Evolutionary conservation across 2,888 invertebrate genomes (phyloP).

Genomic region (Luperina nickerlii): DNA sequence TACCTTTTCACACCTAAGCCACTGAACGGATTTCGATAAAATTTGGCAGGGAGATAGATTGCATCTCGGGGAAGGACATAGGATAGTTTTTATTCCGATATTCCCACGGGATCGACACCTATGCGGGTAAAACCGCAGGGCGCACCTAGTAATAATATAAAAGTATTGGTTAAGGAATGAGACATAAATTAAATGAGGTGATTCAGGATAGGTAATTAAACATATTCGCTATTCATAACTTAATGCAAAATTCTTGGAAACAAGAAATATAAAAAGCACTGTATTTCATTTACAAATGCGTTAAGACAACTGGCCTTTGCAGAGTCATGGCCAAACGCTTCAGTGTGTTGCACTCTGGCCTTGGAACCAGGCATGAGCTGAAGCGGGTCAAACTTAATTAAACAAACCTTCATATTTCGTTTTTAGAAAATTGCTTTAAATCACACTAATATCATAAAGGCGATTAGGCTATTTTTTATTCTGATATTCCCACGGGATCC

Average conservation of each 20-base stretch:
- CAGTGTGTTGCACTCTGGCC: constrained; percentile 72
- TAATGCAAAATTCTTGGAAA: constrained; percentile 13
- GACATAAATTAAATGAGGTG: not conserved
- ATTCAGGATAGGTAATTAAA: not conserved
- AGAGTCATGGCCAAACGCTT: constrained; percentile 73
- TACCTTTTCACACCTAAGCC: too few relatives aligned
- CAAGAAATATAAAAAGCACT: constrained; percentile 26
- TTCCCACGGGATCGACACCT: too few relatives aligned
- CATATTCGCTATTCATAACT: not conserved
- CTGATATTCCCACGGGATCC: too few relatives aligned
- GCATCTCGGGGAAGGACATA: too few relatives aligned
- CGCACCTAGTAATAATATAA: not conserved
- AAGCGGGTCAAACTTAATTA: constrained; percentile 30
- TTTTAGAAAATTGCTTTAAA: not conserved
- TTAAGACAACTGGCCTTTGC: constrained; percentile 57
- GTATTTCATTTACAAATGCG: constrained; percentile 47
- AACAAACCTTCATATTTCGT: not conserved
- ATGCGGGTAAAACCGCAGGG: too few relatives aligned
- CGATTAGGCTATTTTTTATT: too few relatives aligned
- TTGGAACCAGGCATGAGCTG: constrained; percentile 54
- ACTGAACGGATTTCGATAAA: too few relatives aligned
- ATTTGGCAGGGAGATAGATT: too few relatives aligned
- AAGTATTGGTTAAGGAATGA: not conserved
- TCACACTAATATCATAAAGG: too few relatives aligned
- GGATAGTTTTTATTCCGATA: too few relatives aligned